Evolutionary conservation across 2,888 invertebrate species (phyloP), one percentile per base, ranked within the genome.

Genomic region (Creontiades dilutus): DNA sequence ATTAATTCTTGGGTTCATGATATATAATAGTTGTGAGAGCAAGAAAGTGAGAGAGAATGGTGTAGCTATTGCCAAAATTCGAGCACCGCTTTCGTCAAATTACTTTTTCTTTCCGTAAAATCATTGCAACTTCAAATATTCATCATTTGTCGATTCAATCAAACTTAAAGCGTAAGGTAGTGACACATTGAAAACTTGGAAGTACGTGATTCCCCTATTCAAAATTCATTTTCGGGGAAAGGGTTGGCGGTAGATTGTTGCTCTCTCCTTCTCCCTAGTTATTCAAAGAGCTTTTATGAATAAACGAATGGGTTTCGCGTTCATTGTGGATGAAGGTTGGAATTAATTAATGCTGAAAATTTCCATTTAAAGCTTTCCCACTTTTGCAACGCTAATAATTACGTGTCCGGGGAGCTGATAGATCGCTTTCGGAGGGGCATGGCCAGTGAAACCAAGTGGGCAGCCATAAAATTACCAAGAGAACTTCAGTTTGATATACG

Each of bases 21-120:
- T 68, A 68, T 68, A 68, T 12, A 23, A 13, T 19, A 23, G 68
- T 19, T 12, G 0, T 19, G 68, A 23, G 68, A 12, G 27, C 37
- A 7, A 37, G 37, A 7, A 7, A 37, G 37, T 4, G 7, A 37
- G 7, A 37, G 37, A 37, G 7, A 68, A 13, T 23, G 23, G 19
- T 68, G 68, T 68, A 68, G 68, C 68, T 23, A 68, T 68, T 68
- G 68, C 68, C 68, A 68, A 68, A 68, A 68, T 19, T 68, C 68
- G 23, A 68, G 68, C 13, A 68, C 68, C 68, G 12, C 68, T 19
- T 3, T 2, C 68, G 23, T 61, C 9, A 61, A 61, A 23, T 68
- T 23, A 68, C 23, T 68, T 19, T 27, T 68, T 68, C 27, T 0
- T 13, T 23, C 4, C 19, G 3, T 7, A 23, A 68, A 68, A 23